These are phyloP conservation scores for Alligator sinensis DNA, from an alignment of 2,113 vertebrate species.

Conservation along the genomic window DNA sequence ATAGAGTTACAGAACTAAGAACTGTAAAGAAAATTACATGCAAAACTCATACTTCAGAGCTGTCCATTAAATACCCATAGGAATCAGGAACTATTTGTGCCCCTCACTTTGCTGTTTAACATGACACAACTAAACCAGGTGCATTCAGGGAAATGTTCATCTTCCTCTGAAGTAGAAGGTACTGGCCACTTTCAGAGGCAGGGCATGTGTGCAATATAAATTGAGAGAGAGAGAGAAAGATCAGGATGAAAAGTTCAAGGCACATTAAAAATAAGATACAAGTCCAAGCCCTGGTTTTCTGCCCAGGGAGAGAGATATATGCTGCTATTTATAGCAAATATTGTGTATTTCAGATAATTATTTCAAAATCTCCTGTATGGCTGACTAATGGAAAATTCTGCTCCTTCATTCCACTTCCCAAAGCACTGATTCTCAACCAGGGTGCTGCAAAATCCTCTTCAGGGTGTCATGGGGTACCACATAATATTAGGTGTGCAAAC, in stretches of 20 bases:
- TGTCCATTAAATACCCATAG: neutral
- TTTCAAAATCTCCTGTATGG: neutral
- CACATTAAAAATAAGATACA: neutral
- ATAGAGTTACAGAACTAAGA: conserved; percentile 1
- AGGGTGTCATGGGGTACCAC: no score
- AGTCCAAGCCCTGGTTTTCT: fast-evolving
- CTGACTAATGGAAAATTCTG: neutral
- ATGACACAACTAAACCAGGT: neutral
- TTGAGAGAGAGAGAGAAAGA: no score
- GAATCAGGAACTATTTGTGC: neutral
- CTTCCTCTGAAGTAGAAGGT: neutral
- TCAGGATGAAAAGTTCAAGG: neutral
- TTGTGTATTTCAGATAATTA: neutral
- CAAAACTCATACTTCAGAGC: neutral
- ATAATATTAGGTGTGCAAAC: no score
- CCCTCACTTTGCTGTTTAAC: neutral
- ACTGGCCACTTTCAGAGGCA: neutral
- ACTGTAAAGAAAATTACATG: neutral
- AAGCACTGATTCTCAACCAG: no score
- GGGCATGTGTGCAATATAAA: neutral
- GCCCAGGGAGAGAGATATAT: neutral
- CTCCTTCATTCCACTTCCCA: neutral
- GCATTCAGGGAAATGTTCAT: neutral
- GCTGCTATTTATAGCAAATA: neutral
- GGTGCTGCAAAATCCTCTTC: no score